Evolutionary conservation across 2,888 invertebrate species (phyloP).

Genomic region (Alloplasta piceator): DNA sequence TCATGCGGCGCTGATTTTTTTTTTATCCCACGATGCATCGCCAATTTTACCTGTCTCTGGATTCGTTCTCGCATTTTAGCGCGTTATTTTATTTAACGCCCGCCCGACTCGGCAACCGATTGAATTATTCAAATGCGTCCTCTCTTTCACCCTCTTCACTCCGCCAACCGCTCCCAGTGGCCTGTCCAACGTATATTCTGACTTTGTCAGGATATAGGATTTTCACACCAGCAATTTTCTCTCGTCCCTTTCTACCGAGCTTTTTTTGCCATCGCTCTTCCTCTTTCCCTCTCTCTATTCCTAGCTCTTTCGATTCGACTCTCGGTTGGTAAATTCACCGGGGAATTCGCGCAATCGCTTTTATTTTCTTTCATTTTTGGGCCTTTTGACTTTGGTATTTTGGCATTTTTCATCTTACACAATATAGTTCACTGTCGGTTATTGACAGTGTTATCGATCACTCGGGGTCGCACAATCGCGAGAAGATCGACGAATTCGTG

Average conservation of each 20-base stretch:
- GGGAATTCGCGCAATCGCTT: conserved; percentile 41
- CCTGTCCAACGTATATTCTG: conserved; percentile 33
- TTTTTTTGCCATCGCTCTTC: conserved; percentile 22
- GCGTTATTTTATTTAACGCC: conserved; percentile 78
- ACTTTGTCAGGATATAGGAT: conserved; percentile 44
- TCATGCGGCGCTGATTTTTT: background rate
- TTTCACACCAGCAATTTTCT: conserved; percentile 63
- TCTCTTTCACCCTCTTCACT: conserved; percentile 55
- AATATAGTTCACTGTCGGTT: too few relatives aligned
- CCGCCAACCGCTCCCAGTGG: conserved; percentile 24
- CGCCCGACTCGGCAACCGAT: conserved; percentile 72
- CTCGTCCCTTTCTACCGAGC: conserved; percentile 53
- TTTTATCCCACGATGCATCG: background rate
- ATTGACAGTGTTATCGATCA: too few relatives aligned
- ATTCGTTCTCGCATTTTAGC: conserved; percentile 72
- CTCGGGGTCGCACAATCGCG: too few relatives aligned
- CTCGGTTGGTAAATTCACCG: conserved; percentile 29
- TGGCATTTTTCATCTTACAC: conserved; percentile 23
- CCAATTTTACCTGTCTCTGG: conserved; percentile 36
- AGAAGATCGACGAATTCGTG: too few relatives aligned
- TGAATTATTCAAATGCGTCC: conserved; percentile 79
- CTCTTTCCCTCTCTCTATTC: conserved; percentile 15
- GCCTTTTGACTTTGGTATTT: conserved; percentile 28
- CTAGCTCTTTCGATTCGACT: too few relatives aligned
- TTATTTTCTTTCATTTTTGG: conserved; percentile 32